These are phyloP conservation scores for Oithona nana DNA, from an alignment of 2,888 invertebrate species.

Conservation along the genomic window DNA sequence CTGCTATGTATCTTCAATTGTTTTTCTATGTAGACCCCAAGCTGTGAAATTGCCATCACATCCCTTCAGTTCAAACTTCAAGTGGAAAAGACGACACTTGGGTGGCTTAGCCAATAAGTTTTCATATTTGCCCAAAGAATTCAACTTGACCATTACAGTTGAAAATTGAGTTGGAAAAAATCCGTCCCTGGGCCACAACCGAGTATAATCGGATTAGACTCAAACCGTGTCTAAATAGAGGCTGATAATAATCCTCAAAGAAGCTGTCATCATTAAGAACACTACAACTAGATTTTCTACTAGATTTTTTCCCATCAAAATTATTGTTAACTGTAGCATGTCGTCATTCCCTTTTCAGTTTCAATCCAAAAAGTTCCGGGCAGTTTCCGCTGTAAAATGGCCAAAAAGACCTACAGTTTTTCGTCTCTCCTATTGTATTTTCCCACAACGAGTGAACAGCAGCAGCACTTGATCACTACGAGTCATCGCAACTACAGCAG, in stretches of 20 bases:
- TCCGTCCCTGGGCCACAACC: too few relatives aligned
- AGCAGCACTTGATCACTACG: neutral
- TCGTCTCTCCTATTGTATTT: too few relatives aligned
- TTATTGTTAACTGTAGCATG: neutral
- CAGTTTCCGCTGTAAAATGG: neutral
- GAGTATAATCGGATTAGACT: neutral
- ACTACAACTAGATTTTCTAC: neutral
- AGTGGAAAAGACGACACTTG: too few relatives aligned
- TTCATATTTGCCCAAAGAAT: neutral
- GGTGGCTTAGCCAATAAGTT: neutral
- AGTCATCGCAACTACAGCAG: too few relatives aligned
- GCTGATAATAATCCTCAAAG: neutral
- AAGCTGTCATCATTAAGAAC: neutral
- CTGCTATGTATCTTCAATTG: neutral
- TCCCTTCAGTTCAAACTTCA: neutral
- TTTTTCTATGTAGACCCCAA: neutral
- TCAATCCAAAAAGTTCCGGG: neutral
- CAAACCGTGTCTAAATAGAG: neutral
- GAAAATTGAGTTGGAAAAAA: too few relatives aligned
- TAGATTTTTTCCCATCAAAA: neutral
- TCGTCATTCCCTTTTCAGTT: too few relatives aligned
- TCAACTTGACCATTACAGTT: neutral
- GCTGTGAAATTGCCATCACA: neutral
- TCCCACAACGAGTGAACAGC: neutral
- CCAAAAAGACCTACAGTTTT: too few relatives aligned